Evolutionary conservation across 2,797 vertebrate genomes (phyloP), one percentile per base, ranked within the genome.

Genomic region (Rachycentron canadum): DNA sequence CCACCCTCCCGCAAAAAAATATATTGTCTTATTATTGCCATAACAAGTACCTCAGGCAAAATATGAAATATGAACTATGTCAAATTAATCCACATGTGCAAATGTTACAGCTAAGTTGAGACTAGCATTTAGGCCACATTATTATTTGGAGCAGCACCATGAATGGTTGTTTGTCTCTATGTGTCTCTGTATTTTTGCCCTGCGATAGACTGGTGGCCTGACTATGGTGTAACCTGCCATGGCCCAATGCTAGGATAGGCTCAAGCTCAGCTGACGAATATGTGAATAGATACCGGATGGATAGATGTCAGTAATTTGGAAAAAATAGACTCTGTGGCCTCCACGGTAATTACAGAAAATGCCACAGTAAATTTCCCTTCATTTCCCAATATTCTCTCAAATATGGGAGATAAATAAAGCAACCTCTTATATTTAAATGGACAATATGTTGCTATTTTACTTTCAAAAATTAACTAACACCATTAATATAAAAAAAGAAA

Each of bases 31-130:
- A n/a, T n/a, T n/a, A n/a, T n/a, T n/a, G n/a, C n/a, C n/a, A n/a
- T n/a, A n/a, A n/a, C 63, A 64, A 71, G 43, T 17, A 69, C 49
- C 67, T 72, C 56, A n/a, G 41, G 75, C 69, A 74, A 77, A 49
- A 71, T 32, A 28, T 43, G 61, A 82, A 84, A 67, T 72, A 80
- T 69, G 68, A 76, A 38, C 50, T 49, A 50, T 73, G 60, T 28
- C 50, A 74, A 79, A 58, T 5, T 68, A 40, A 76, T 86, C 74
- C 66, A 77, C 61, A 69, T 57, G 57, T 67, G 10, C 47, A 43
- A 57, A 43, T 62, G 56, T 47, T 57, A 59, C 47, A 38, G 11
- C 59, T 43, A 43, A 38, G 23, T n/a, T 55, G 10, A 50, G 8
- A 63, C 28, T 73, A 25, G 16, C 19, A 60, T 40, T 69, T 17